Evolutionary conservation across 2,797 vertebrate genomes (phyloP), one percentile per base, ranked within the genome.

Genomic region (Limosa lapponica): DNA sequence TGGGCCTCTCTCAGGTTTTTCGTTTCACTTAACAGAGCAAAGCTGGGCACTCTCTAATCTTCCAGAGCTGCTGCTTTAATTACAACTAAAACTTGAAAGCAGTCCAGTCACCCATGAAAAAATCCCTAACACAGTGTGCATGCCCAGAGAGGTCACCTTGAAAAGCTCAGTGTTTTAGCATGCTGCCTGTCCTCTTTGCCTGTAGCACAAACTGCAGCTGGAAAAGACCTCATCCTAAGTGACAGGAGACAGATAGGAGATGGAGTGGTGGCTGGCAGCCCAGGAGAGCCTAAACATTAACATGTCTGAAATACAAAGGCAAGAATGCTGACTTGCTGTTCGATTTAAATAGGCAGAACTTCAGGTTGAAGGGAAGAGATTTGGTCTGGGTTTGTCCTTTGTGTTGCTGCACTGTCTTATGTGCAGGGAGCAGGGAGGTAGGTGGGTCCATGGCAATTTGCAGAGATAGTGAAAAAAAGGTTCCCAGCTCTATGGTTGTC

Each of bases 61-160:
- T 83, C 48, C 54, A 83, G 57, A 73, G 41, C 59, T 88, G 36
- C 58, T 89, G 69, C 77, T 84, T 94, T 95, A 96, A 93, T 94
- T 96, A 77, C 65, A 95, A 83, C 27, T 89, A 81, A 90, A 94
- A 61, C 44, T 80, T 95, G 58, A 96, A 95, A 93, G 86, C 64
- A 27, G 19, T 37, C 57, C 75, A 83, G 37, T 80, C 79, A 94
- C 24, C 75, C 79, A 62, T 77, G 71, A 73, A 90, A 62, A 65
- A 72, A 62, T 69, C 80, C 46, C 16, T 74, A 89, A 80, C 44
- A 70, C 11, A n/a, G 24, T 54, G 14, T 74, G 36, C 73, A 20
- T 30, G 19, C 66, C 44, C 22, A 49, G 37, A 78, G 57, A 90
- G 25, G 39, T 59, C 6, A 0, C 54, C 41, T 69, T 78, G 41